Evolutionary conservation across 1,140 invertebrate genomes (phyloP), one percentile per base, ranked within the genome.

Genomic region (Dendrolimus punctatus): DNA sequence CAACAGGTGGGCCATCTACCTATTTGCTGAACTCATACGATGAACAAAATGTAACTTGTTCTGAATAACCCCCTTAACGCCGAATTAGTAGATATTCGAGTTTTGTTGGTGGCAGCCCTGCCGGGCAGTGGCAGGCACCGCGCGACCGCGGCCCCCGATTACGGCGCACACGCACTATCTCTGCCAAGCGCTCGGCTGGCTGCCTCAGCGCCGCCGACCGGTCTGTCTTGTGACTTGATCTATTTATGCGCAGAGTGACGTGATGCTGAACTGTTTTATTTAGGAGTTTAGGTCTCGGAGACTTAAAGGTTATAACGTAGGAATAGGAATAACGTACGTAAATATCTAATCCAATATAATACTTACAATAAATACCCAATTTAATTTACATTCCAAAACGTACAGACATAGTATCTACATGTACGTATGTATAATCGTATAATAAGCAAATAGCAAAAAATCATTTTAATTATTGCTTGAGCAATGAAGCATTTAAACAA

Each of bases 141-240:
- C 59, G n/a, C 83, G 71, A 63, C 46, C 59, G 77, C 88, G 50
- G 87, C 90, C 63, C 68, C 91, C 37, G 92, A 91, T 74, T 90
- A 91, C 52, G 8, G 41, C 51, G 46, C 46, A 53, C 48, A 23
- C 37, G 51, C 57, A 55, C 40, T 46, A 55, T 51, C 58, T 66
- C 60, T 60, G 50, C 55, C 58, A 40, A 56, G 8, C 39, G 38
- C 40, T 50, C 53, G 45, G 41, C 63, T 43, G 50, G 53, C 39
- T 44, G 54, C 53, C 53, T 53, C 66, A 62, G 60, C 69, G 52
- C 46, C 58, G 66, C 64, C 71, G 55, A 47, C 58, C 52, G 55
- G 80, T 80, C 81, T 79, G 78, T 84, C 80, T 79, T 77, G 72
- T 81, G 80, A 83, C 76, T 81, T 61, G 69, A 63, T 74, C 73